Base-by-base conservation (phyloP, 1,140 invertebrate species). In the Penaeus japonicus region DNA sequence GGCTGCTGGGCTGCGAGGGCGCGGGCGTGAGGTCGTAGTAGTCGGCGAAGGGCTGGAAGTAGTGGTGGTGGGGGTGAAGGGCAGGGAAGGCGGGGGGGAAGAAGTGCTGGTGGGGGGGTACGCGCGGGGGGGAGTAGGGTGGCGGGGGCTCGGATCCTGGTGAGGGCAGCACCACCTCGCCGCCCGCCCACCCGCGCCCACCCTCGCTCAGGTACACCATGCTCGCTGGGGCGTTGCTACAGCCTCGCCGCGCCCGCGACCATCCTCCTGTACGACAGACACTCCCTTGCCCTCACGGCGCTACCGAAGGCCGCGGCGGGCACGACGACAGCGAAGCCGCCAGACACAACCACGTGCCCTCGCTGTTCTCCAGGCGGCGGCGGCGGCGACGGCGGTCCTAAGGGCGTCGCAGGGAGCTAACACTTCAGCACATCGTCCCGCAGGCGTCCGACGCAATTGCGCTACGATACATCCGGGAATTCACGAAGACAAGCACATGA, bases 61-160 rank as follows among this genome's bases (percentile, higher is more conserved):
- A 78, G 65, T 81, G 80, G 70, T 75, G 70, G 22, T 27, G 54
- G 24, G 70, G 84, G 24, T 27, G 85, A 47, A 22, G 86, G 22
- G 53, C 32, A 27, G 57, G 65, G 53, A 84, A 84, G 39, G 35
- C 78, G 47, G 53, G 57, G 24, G 83, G 53, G 62, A 79, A 85
- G 84, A 86, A 86, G 70, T 57, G 70, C 20, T 82, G 84, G 65
- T 75, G 77, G 30, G 79, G 82, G 54, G 39, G 78, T 18, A 83
- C 30, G 59, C 88, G 77, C 17, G 88, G 90, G 20, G 90, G 90
- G 39, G 90, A 89, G 62, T 89, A 90, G 0, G 88, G 88, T 20
- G 90, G 90, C 4, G 87, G 90, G 57, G 90, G 90, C 55, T 90
- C 90, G 3, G 90, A 90, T 20, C 75, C 53, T 0, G 90, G 90